A percentile compares a stretch with the other conserved stretches of the same genome.
These are phyloP conservation scores for Ivindomyrus marchei DNA, from an alignment of 2,113 vertebrate genomes.

Conservation along the genomic window DNA sequence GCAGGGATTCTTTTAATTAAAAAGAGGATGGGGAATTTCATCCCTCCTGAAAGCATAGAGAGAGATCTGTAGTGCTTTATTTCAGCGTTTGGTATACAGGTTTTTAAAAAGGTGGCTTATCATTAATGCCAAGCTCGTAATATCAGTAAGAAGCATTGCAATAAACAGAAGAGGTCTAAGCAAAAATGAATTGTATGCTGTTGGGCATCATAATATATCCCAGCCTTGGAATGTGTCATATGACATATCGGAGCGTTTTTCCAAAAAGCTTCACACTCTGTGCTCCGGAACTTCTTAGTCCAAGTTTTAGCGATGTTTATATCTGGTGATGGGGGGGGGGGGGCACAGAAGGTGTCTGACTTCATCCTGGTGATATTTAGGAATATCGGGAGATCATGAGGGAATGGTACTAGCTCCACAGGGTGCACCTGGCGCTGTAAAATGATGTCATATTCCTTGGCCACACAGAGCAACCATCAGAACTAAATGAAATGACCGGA, in stretches of 20 bases:
- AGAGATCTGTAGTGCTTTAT: conserved; percentile 4
- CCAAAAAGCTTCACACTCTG: neutral
- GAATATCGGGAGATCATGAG: neutral
- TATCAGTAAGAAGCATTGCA: neutral
- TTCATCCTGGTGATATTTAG: neutral
- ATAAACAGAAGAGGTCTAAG: neutral
- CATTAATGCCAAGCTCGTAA: neutral
- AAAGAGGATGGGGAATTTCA: conserved; percentile 37
- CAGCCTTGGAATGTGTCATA: neutral
- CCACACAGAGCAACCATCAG: neutral
- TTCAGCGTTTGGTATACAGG: conserved; percentile 5
- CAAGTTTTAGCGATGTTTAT: neutral
- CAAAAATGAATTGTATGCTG: neutral
- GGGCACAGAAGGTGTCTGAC: neutral
- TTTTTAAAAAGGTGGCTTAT: conserved; percentile 4
- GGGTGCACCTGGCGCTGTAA: neutral
- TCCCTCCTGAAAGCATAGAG: conserved; percentile 7
- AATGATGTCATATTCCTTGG: neutral
- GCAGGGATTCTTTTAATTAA: conserved; percentile 41
- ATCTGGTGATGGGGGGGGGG: neutral
- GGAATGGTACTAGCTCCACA: neutral
- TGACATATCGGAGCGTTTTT: neutral
- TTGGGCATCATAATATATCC: neutral
- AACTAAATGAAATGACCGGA: neutral
- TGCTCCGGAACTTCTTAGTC: neutral